Base-by-base conservation (phyloP, 2,888 invertebrate genomes). In the Malacosoma neustria region DNA sequence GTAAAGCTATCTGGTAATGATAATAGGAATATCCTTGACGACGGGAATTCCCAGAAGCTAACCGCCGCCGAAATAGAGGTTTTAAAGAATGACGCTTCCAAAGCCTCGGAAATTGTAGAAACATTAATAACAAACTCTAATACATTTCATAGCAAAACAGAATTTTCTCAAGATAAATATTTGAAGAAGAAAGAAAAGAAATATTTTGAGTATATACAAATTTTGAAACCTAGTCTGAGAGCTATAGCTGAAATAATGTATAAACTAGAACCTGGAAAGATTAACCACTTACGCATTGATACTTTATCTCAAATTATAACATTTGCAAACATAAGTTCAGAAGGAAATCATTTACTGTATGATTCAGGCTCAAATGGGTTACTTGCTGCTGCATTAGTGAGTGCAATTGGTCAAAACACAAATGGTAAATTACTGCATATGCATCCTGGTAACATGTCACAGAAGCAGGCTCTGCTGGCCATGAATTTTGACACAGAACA, bases 101-200 rank as follows among this genome's bases (percentile, higher is more conserved):
- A 92, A 43, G 95, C 95, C 0, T 90, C 90, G 11, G 92, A 93
- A 58, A 96, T 98, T 48, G 92, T 98, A 3, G 93, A 90, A 44
- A 92, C 93, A 37, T 87, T 99, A 9, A 93, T 98, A 35, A 93
- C 92, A 43, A 97, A 97, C 66, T 98, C 97, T 11, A 92, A 91
- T 49, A 96, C 97, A 1, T 99, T 98, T 71, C 89, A 89, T 29
- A 88, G 90, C 38, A 98, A 98, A 87, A 98, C 97, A 0, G 95
- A 94, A 58, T 98, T 92, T 71, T 93, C 94, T 0, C 95, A 98
- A 71, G 95, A 95, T 53, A 98, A 98, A 70, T 99, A 98, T 71
- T 87, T 98, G 32, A 93, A 93, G 56, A 98, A 98, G 69, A 99
- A 99, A 71, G 94, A 95, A 57, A 93, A 93, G 54, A 98, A 98